These are phyloP conservation scores for Bombus soroeensis DNA, from an alignment of 1,140 invertebrate genomes.

Conservation along the genomic window DNA sequence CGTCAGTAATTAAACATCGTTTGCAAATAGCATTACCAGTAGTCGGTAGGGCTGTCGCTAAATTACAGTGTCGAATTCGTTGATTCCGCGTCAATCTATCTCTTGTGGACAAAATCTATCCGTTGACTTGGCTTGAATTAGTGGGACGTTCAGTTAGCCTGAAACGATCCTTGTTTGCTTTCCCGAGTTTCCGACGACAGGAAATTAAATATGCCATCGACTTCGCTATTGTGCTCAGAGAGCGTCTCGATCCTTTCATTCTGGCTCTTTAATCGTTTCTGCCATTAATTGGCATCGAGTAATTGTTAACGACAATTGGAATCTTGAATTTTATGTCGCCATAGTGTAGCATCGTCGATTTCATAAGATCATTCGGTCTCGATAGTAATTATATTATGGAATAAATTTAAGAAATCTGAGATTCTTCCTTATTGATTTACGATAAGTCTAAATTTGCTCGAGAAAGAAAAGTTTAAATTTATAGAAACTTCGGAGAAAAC, in stretches of 20 bases:
- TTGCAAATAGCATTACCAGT: conserved; percentile 47
- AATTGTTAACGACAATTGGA: background rate
- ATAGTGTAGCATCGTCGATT: background rate
- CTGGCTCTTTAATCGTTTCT: background rate
- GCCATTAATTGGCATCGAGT: background rate
- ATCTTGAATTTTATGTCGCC: background rate
- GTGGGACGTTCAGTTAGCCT: background rate
- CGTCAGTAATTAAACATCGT: conserved; percentile 18
- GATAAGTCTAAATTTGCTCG: too few species aligned
- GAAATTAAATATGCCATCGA: conserved; percentile 20
- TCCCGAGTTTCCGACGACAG: background rate
- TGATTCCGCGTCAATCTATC: conserved; percentile 8
- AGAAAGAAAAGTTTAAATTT: too few species aligned
- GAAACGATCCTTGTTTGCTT: conserved; percentile 26
- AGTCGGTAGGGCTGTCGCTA: conserved; percentile 36
- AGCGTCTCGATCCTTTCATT: background rate
- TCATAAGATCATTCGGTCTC: background rate
- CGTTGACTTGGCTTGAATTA: background rate
- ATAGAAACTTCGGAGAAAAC: too few species aligned
- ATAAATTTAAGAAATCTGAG: background rate
- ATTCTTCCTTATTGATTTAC: background rate
- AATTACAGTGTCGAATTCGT: conserved; percentile 13
- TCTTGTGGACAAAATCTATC: background rate
- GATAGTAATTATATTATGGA: background rate
- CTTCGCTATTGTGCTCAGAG: too few species aligned